Percentiles rank a stretch among this genome's conserved stretches.
phyloP scores from a whole-genome alignment of 2,797 vertebrate genomes.

The Leucoraja ocellata region DNA sequence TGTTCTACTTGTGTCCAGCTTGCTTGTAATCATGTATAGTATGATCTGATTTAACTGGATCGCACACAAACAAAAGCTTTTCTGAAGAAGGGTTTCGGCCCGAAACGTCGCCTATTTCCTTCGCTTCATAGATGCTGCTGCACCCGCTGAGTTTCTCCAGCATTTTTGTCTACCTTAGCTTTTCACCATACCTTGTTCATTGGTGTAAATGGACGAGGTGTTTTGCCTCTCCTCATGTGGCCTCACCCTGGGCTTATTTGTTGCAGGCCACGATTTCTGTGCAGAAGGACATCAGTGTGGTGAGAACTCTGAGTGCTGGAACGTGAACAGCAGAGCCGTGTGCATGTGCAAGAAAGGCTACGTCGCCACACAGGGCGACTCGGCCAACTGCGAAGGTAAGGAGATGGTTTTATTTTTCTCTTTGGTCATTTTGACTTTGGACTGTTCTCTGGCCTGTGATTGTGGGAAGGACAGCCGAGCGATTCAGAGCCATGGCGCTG shows the following conservation, averaged over 20 bases:
- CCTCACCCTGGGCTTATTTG: constrained; percentile 2
- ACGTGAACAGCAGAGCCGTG: constrained; percentile 79
- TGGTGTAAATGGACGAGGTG: not conserved
- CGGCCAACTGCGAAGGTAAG: constrained; percentile 87
- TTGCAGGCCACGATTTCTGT: constrained; percentile 88
- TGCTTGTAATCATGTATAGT: too few species aligned
- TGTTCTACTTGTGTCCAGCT: too few species aligned
- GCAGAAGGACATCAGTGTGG: constrained; percentile 82
- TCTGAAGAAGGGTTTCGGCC: too few species aligned
- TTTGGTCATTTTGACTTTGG: not conserved
- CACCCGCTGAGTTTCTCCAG: too few species aligned
- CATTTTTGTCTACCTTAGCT: too few species aligned
- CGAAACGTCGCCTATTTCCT: too few species aligned
- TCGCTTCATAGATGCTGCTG: too few species aligned
- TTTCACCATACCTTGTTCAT: too few species aligned
- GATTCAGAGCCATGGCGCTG: not conserved
- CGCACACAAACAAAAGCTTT: too few species aligned
- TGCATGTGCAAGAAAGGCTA: constrained; percentile 86
- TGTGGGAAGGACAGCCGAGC: too few species aligned
- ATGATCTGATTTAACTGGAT: too few species aligned
- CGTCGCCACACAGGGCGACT: constrained; percentile 75
- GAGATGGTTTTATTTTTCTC: constrained; percentile 34
- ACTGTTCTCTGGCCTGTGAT: too few species aligned
- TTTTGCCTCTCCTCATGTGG: not conserved
- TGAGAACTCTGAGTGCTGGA: constrained; percentile 87